Evolutionary conservation across 2,888 invertebrate species (phyloP).

Genomic region (Romanomermis culicivorax): DNA sequence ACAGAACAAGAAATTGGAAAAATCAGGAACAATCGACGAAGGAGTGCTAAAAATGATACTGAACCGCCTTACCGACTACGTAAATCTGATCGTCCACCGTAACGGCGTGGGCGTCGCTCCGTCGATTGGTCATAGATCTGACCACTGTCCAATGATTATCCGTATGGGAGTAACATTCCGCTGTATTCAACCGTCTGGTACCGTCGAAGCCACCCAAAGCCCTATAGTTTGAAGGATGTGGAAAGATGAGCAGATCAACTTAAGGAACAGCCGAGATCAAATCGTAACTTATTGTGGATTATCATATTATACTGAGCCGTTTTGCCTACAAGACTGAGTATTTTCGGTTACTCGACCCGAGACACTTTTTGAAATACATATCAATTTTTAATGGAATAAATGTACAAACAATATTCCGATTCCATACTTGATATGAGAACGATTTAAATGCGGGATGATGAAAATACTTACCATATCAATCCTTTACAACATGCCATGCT

Average conservation of each 20-base stretch:
- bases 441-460: too few relatives aligned
- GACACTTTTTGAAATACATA: too few relatives aligned
- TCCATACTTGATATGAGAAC: too few relatives aligned
- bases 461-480: background rate
- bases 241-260: background rate
- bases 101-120: conserved; percentile 31
- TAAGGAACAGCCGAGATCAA: background rate
- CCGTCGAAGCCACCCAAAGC: conserved; percentile 65
- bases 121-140: conserved; percentile 33
- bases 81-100: conserved; percentile 28
- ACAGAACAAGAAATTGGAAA: background rate
- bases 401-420: too few relatives aligned
- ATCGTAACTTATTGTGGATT: too few relatives aligned
- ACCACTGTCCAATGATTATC: conserved; percentile 62
- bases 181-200: conserved; percentile 44
- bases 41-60: background rate
- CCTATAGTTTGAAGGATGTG: conserved; percentile 28
- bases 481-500: conserved; percentile 31
- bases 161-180: conserved; percentile 39
- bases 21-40: too few relatives aligned
- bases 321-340: too few relatives aligned
- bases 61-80: conserved; percentile 18
- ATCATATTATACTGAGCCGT: too few relatives aligned
- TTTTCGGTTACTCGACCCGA: too few relatives aligned
- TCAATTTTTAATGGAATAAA: too few relatives aligned